Conservation (phyloP, 2,888 invertebrate species). For the Tigriopus californicus region DNA sequence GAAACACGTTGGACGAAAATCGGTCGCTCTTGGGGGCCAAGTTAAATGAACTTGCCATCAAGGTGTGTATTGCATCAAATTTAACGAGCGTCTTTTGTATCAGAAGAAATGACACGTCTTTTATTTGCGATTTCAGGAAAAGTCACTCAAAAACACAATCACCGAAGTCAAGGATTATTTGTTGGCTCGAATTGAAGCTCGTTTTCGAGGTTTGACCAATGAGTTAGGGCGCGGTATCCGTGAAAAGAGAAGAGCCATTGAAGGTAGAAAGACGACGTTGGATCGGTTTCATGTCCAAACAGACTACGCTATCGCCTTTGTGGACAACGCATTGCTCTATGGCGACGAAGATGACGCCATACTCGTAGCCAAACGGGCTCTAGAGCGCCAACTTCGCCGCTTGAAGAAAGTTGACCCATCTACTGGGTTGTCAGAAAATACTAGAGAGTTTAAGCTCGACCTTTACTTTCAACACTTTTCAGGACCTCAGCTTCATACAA, state of each 20-base stretch:
- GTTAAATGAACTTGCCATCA: slow-evolving; percentile 12
- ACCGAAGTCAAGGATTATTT: slow-evolving; percentile 8
- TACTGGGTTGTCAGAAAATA: not conserved
- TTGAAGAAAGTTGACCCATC: slow-evolving; percentile 8
- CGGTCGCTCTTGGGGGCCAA: slow-evolving; percentile 3
- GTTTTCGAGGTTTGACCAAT: slow-evolving; percentile 3
- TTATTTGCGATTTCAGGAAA: not conserved
- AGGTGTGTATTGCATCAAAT: too few species aligned
- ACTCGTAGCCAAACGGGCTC: slow-evolving; percentile 3
- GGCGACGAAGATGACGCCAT: not conserved
- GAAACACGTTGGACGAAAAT: slow-evolving; percentile 12
- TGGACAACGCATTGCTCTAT: slow-evolving; percentile 5
- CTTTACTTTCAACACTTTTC: slow-evolving; percentile 12
- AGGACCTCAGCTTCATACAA: not conserved
- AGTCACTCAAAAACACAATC: not conserved
- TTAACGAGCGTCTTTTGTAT: too few species aligned
- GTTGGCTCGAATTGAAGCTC: slow-evolving; percentile 2
- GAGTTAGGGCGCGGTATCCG: not conserved
- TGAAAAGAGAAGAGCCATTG: slow-evolving; percentile 11
- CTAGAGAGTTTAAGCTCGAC: slow-evolving; percentile 7
- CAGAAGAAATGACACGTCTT: too few species aligned
- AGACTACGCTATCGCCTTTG: slow-evolving; percentile 11
- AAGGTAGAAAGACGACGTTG: slow-evolving; percentile 6
- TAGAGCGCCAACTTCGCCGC: slow-evolving; percentile 2
- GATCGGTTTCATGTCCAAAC: slow-evolving; percentile 9